Evolutionary conservation across 1,140 invertebrate species (phyloP).

Genomic region (Ladona fulva): DNA sequence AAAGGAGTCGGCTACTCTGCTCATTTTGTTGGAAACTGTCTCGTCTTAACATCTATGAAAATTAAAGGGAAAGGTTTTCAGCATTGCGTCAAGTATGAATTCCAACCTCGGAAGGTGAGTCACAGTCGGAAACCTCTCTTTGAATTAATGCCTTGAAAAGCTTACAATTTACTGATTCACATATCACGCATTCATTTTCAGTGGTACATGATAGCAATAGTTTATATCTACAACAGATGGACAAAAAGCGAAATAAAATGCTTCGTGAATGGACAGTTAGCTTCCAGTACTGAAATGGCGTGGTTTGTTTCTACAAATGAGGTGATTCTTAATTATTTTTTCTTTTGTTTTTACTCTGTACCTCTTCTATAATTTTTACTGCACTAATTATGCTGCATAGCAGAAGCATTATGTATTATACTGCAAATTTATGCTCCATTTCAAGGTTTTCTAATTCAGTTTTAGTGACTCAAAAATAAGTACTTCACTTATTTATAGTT

Average conservation of each 20-base stretch:
- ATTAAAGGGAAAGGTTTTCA: slow-evolving; percentile 98
- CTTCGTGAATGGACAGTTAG: slow-evolving; percentile 95
- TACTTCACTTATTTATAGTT: too few species aligned
- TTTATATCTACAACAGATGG: slow-evolving; percentile 99
- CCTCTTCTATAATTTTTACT: too few species aligned
- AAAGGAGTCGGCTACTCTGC: slow-evolving; percentile 99
- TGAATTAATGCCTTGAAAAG: too few species aligned
- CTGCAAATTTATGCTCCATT: too few species aligned
- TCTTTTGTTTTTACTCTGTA: too few species aligned
- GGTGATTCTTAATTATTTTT: too few species aligned
- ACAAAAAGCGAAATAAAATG: slow-evolving; percentile 98
- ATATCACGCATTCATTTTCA: slow-evolving; percentile 39
- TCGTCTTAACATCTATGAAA: slow-evolving; percentile 98
- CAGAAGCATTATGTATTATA: too few species aligned
- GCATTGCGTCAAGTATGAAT: slow-evolving; percentile 99
- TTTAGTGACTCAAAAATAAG: too few species aligned
- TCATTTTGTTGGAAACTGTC: slow-evolving; percentile 97
- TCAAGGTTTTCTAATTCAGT: too few species aligned
- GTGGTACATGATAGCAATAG: slow-evolving; percentile 99
- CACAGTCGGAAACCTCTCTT: neutral
- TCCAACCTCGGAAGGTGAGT: slow-evolving; percentile 88
- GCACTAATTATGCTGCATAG: too few species aligned
- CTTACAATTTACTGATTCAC: too few species aligned
- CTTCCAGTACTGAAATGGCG: slow-evolving; percentile 95
- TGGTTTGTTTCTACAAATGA: slow-evolving; percentile 97